A percentile compares a stretch with the other conserved stretches of the same genome.
phyloP scores from a whole-genome alignment of 2,888 invertebrate species.

The Apodemia duryi region DNA sequence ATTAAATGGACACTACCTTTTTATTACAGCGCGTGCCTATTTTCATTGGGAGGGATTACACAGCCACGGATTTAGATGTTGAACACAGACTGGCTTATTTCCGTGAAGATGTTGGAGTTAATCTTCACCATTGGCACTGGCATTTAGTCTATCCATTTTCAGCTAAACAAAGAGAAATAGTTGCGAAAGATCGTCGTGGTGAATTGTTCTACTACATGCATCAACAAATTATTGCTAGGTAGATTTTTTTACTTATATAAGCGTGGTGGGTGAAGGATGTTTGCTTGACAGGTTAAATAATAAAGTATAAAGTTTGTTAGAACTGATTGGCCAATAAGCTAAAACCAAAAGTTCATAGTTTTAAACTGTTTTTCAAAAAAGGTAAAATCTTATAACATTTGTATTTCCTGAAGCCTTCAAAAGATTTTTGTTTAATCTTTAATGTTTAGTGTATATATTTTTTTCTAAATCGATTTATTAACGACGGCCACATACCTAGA shows the following conservation, averaged over 20 bases:
- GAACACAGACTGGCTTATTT: conserved; percentile 91
- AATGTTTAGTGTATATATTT: no score
- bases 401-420: no score
- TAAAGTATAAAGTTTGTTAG: no score
- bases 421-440: no score
- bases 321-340: not conserved
- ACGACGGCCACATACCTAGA: no score
- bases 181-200: conserved; percentile 87
- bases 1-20: not conserved
- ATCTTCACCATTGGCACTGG: conserved; percentile 91
- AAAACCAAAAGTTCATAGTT: no score
- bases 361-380: no score
- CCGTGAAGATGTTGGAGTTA: conserved; percentile 89
- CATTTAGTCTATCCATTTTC: conserved; percentile 88
- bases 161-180: conserved; percentile 74
- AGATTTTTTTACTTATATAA: conserved; percentile 21
- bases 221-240: conserved; percentile 72
- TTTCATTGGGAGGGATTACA: conserved; percentile 86
- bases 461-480: no score
- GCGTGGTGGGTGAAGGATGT: no score
- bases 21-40: conserved; percentile 77
- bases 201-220: conserved; percentile 92
- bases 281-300: no score
- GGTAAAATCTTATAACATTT: no score
- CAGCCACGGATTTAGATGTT: conserved; percentile 88